Percentiles rank a stretch among this genome's conserved stretches.
Evolutionary conservation across 2,113 vertebrate genomes (phyloP).

Genomic region (Datnioides undecimradiatus): DNA sequence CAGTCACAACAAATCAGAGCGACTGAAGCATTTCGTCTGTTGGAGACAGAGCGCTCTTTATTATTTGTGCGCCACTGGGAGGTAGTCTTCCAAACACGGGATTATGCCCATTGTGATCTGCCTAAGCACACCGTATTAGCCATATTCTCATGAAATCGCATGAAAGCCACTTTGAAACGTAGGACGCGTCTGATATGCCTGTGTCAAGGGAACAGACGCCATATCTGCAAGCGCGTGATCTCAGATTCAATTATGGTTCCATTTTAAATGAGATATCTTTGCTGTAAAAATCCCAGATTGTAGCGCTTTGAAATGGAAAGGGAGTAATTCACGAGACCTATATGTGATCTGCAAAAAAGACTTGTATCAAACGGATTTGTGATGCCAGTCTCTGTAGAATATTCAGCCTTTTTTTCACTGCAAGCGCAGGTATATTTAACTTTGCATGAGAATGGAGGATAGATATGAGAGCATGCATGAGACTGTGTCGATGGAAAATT

Average conservation of each 20-base stretch:
- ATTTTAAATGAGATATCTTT: slow-evolving; percentile 69
- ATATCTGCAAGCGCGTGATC: slow-evolving; percentile 56
- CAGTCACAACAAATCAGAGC: slow-evolving; percentile 69
- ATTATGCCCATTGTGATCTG: slow-evolving; percentile 74
- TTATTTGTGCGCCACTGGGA: slow-evolving; percentile 43
- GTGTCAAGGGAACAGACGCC: slow-evolving; percentile 56
- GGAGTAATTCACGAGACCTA: slow-evolving; percentile 60
- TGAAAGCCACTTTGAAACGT: slow-evolving; percentile 76
- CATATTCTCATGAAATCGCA: slow-evolving; percentile 65
- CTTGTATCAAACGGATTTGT: slow-evolving; percentile 62
- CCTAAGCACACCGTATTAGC: slow-evolving; percentile 67
- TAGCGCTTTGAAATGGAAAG: slow-evolving; percentile 71
- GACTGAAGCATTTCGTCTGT: slow-evolving; percentile 39
- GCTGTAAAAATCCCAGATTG: slow-evolving; percentile 64
- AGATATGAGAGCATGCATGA: slow-evolving; percentile 57
- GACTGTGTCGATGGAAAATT: slow-evolving; percentile 35
- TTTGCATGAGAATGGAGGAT: slow-evolving; percentile 64
- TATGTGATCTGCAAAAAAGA: slow-evolving; percentile 64
- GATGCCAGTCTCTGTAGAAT: slow-evolving; percentile 58
- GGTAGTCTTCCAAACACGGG: slow-evolving; percentile 66
- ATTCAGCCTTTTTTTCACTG: slow-evolving; percentile 59
- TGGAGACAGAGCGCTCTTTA: slow-evolving; percentile 46
- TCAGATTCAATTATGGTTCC: slow-evolving; percentile 75
- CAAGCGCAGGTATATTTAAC: slow-evolving; percentile 68
- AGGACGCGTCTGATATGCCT: slow-evolving; percentile 64